Conservation (phyloP, 2,888 invertebrate species). For the Melieria crassipennis region DNA sequence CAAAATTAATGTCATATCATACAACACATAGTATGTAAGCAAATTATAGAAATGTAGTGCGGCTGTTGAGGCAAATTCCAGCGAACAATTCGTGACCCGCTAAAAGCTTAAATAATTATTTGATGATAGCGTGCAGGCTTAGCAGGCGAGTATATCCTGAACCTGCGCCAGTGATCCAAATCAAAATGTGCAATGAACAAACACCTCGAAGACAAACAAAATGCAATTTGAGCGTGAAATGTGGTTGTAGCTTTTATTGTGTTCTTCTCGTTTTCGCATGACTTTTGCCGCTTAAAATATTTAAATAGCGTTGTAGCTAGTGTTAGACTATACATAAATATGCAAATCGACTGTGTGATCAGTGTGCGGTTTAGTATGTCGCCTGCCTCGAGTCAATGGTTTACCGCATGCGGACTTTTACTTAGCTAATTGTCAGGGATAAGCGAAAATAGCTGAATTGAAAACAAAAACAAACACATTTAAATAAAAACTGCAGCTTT, state of each 20-base stretch:
- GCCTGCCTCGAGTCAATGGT: neutral
- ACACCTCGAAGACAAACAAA: slow-evolving; percentile 17
- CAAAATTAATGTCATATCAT: too few relatives aligned
- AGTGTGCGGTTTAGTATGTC: neutral
- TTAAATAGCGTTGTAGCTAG: neutral
- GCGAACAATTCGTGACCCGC: too few relatives aligned
- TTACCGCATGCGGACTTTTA: neutral
- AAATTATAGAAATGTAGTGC: too few relatives aligned
- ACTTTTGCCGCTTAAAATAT: neutral
- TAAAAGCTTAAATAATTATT: too few relatives aligned
- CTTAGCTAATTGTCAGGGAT: neutral
- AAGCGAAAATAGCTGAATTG: neutral
- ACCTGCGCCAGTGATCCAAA: neutral
- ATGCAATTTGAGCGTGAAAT: neutral
- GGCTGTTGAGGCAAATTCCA: too few relatives aligned
- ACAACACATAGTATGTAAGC: too few relatives aligned
- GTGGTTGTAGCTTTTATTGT: neutral
- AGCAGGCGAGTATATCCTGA: slow-evolving; percentile 3
- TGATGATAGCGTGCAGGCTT: too few relatives aligned
- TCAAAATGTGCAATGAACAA: neutral
- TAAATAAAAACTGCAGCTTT: slow-evolving; percentile 5
- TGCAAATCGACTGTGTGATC: too few relatives aligned
- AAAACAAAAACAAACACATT: slow-evolving; percentile 2
- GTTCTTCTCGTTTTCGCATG: neutral
- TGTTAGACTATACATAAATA: too few relatives aligned